Evolutionary conservation across 92 coral and sea anemone species (phyloP), one percentile per base, ranked within the genome.

Genomic region (Palythoa heliodiscus): DNA sequence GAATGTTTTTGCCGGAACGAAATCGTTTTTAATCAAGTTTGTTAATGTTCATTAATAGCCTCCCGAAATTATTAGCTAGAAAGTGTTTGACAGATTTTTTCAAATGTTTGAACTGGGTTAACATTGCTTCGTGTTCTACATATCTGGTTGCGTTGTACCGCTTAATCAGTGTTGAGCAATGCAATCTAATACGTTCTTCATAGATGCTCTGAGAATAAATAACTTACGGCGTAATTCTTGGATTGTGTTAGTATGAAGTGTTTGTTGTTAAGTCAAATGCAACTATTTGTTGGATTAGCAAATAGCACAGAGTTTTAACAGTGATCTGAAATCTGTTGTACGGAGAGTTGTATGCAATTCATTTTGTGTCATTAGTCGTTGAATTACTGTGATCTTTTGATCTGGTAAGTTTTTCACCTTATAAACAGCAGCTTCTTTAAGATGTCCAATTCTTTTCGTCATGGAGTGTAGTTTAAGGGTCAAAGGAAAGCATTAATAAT

Each of bases 111-210:
- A 17, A 35, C 16, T 38, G 11, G 55, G 68, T 37, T 54, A 40
- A 2, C 17, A 22, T 7, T 23, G 73, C 14, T 66, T 23, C 17
- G 39, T 11, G 14, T 43, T 64, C 15, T 12, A n/a, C 6, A 37
- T 52, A 7, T 47, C 12, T 16, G 20, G 37, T 24, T 78, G 29
- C 54, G 84, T 43, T 66, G 60, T 80, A 8, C 43, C 12, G 37
- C 23, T 69, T 63, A 23, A 63, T 12, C 23, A 50, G 84, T 40
- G 74, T 80, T 80, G 84, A 80, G 84, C 72, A 80, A 80, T 80
- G 66, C 63, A 75, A 53, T 52, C 64, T 15, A 52, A 75, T 35
- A 17, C 67, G 64, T 25, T 38, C 47, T 76, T 54, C 0, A 1
- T 9, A 8, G 23, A 73, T 20, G 77, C 4, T 0, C 35, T 15